phyloP scores from a whole-genome alignment of 2,888 invertebrate species.

The Polylopha cassiicola region DNA sequence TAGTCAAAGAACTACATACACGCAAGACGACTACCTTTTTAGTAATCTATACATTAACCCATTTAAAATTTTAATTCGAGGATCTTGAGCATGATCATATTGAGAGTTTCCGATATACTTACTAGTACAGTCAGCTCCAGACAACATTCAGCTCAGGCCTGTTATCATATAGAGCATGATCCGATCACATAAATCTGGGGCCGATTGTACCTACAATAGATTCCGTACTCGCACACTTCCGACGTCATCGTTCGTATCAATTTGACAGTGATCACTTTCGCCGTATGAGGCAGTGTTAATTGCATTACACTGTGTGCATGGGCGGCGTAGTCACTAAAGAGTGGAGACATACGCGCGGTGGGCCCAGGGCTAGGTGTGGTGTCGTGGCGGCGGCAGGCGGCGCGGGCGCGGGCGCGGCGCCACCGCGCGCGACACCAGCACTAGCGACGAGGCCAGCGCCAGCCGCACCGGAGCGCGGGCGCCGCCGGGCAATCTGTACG shows the following conservation, averaged over 20 bases:
- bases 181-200: neutral
- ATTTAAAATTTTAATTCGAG: too few species aligned
- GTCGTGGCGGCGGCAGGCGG: conserved; percentile 34
- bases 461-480: conserved; percentile 86
- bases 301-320: conserved; percentile 14
- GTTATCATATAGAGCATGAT: neutral
- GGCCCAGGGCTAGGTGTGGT: conserved; percentile 31
- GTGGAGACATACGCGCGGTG: conserved; percentile 22
- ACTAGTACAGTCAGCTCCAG: neutral
- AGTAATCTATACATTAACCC: too few species aligned
- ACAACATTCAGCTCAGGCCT: too few species aligned
- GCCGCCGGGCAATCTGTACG: conserved; percentile 87
- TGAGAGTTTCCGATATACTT: too few species aligned
- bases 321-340: conserved; percentile 11
- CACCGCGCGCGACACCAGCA: conserved; percentile 80
- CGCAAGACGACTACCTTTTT: too few species aligned
- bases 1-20: too few species aligned
- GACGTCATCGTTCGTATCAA: neutral
- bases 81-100: conserved; percentile 1
- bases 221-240: neutral
- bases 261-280: neutral
- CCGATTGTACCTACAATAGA: too few species aligned
- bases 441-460: conserved; percentile 88
- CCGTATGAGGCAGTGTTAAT: conserved; percentile 6
- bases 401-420: conserved; percentile 51